These are phyloP conservation scores for Octodon degus DNA, from an alignment of 2,113 vertebrate genomes.

Conservation along the genomic window DNA sequence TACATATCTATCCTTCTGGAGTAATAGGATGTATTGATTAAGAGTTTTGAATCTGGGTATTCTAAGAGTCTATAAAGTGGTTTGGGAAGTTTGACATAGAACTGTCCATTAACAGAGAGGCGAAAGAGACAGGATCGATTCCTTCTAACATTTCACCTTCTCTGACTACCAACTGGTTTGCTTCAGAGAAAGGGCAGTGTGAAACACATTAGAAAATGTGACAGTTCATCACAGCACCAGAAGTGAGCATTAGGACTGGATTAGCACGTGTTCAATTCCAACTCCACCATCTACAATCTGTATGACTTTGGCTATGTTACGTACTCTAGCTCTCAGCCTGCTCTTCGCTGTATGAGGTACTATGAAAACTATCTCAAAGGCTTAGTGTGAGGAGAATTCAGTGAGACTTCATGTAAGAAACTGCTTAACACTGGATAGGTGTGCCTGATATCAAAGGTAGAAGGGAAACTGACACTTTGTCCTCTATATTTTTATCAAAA, in stretches of 20 bases:
- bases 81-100: constrained; percentile 37
- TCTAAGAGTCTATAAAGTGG: constrained; percentile 21
- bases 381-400: background rate
- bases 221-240: background rate
- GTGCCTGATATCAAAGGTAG: background rate
- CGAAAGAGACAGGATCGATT: constrained; percentile 39
- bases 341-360: background rate
- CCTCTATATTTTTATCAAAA: background rate
- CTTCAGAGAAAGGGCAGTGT: constrained; percentile 34
- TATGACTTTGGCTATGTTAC: background rate
- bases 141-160: constrained; percentile 38
- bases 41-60: constrained; percentile 5
- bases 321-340: background rate
- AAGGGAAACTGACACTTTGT: background rate
- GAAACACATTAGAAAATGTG: constrained; percentile 40
- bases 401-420: background rate
- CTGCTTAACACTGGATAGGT: background rate
- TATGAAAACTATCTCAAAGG: background rate
- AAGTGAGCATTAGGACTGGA: background rate
- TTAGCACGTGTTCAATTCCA: background rate
- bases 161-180: constrained; percentile 57
- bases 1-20: background rate
- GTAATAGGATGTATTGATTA: constrained; percentile 24
- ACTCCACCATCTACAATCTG: background rate
- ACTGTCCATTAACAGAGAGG: constrained; percentile 52